A percentile compares a stretch with the other conserved stretches of the same genome.
Evolutionary conservation across 2,797 vertebrate genomes (phyloP).

Genomic region (Tachyglossus aculeatus): DNA sequence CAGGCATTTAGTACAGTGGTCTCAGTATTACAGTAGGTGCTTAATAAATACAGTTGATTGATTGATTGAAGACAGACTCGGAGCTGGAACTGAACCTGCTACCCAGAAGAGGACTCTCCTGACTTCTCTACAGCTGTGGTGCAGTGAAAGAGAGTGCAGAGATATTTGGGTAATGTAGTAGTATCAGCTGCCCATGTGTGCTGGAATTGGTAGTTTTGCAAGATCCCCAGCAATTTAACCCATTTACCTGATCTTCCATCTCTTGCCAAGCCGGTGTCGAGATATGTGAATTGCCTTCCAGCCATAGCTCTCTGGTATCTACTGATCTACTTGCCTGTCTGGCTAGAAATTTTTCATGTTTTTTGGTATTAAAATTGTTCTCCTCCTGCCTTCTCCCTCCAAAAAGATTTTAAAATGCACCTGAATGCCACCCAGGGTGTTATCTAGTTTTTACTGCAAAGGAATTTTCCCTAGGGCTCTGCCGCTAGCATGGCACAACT

Average conservation of each 20-base stretch:
- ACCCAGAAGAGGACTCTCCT: background rate
- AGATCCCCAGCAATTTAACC: background rate
- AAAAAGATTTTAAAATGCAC: slow-evolving; percentile 5
- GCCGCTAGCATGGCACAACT: slow-evolving; percentile 6
- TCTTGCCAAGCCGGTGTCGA: background rate
- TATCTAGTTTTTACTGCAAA: slow-evolving; percentile 26
- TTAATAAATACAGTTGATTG: too few species aligned
- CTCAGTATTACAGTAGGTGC: too few species aligned
- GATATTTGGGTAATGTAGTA: too few species aligned
- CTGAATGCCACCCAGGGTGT: slow-evolving; percentile 31
- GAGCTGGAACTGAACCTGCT: background rate
- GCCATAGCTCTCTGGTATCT: background rate
- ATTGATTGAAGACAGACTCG: background rate
- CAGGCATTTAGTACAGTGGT: too few species aligned
- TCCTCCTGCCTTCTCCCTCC: slow-evolving; percentile 8
- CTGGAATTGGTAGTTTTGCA: background rate
- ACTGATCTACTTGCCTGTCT: too few species aligned
- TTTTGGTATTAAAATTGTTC: slow-evolving; percentile 17
- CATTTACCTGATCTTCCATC: background rate
- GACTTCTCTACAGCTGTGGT: background rate
- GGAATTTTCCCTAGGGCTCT: slow-evolving; percentile 9
- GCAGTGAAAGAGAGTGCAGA: too few species aligned
- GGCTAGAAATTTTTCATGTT: slow-evolving; percentile 30
- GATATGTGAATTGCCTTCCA: background rate
- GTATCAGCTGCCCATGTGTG: background rate